phyloP scores from a whole-genome alignment of 2,113 vertebrate species.

The Varanus komodoensis region DNA sequence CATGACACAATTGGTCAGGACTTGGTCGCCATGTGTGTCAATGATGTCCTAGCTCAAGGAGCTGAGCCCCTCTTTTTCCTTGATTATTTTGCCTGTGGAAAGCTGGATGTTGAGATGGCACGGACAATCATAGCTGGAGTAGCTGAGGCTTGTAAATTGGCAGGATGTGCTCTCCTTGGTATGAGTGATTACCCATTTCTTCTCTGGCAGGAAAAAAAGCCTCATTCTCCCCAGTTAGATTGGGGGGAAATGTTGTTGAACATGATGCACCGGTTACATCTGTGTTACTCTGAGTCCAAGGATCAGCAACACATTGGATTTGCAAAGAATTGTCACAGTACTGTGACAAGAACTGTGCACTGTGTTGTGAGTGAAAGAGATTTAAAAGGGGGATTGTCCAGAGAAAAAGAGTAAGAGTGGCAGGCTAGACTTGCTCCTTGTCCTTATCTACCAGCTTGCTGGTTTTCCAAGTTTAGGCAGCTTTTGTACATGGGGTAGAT shows the following conservation, averaged over 20 bases:
- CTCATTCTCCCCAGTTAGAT: not conserved
- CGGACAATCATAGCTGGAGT: slow-evolving; percentile 85
- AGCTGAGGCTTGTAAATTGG: slow-evolving; percentile 85
- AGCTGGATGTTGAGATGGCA: slow-evolving; percentile 85
- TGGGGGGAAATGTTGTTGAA: not conserved
- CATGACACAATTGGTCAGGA: slow-evolving; percentile 92
- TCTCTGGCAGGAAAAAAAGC: not conserved
- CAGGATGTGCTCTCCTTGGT: slow-evolving; percentile 94
- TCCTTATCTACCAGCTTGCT: too few relatives aligned
- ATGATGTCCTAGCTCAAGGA: slow-evolving; percentile 93
- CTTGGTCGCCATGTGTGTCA: slow-evolving; percentile 97
- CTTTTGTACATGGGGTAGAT: not conserved
- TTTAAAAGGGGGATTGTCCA: not conserved
- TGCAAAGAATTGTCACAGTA: not conserved
- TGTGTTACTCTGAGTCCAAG: too few relatives aligned
- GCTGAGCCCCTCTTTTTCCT: slow-evolving; percentile 98
- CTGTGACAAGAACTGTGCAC: too few relatives aligned
- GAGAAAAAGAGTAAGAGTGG: not conserved
- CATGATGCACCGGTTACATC: not conserved
- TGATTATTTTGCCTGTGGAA: slow-evolving; percentile 96
- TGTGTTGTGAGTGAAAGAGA: not conserved
- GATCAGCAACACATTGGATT: not conserved
- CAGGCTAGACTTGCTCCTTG: not conserved
- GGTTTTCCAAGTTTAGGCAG: not conserved
- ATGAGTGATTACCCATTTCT: slow-evolving; percentile 61